Base-by-base conservation (phyloP, 2,888 invertebrate genomes). In the Lacanobia oleracea region DNA sequence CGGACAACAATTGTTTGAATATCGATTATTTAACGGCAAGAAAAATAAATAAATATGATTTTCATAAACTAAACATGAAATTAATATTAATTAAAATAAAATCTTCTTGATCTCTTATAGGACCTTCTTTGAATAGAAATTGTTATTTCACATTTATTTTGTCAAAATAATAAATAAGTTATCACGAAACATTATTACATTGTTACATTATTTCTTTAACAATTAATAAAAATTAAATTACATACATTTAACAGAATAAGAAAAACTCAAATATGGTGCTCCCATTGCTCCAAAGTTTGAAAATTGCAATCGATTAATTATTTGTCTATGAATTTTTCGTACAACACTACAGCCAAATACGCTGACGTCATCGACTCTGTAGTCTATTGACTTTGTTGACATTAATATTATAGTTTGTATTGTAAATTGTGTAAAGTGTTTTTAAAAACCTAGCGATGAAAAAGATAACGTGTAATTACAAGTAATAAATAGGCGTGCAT, bases 351-450 rank as follows among this genome's bases (percentile, higher is more conserved):
- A 45, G 48, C 50, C 71, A 76, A 75, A 80, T 80, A 75, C 63
- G 85, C 83, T 85, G 85, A 84, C 86, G 85, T 86, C 85, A 86
- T 82, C 57, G 62, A 59, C 61, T 75, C 60, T 69, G 2, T 75
- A 51, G 65, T 82, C 78, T 80, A 77, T 76, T 67, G 45, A 66
- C 70, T 73, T 83, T 86, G 86, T 85, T 86, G 86, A 87, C 79
- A 84, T 81, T 81, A 43, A 21, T 72, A 64, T 77, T 81, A 69
- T 77, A 71, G 74, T 81, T 78, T 81, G 63, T 72, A 74, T 75
- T 18, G 54, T 23, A 67, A 79, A 72, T 78, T 76, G 45, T 68
- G 50, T 67, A 62, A 23, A 79, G 63, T 72, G 45, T 75, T 78
- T 74, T 53, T 10, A n/a, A 53, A 81, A 75, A 70, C 40, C 54